Evolutionary conservation across 1,140 invertebrate species (phyloP), one percentile per base, ranked within the genome.

Genomic region (Sinonovacula constricta): DNA sequence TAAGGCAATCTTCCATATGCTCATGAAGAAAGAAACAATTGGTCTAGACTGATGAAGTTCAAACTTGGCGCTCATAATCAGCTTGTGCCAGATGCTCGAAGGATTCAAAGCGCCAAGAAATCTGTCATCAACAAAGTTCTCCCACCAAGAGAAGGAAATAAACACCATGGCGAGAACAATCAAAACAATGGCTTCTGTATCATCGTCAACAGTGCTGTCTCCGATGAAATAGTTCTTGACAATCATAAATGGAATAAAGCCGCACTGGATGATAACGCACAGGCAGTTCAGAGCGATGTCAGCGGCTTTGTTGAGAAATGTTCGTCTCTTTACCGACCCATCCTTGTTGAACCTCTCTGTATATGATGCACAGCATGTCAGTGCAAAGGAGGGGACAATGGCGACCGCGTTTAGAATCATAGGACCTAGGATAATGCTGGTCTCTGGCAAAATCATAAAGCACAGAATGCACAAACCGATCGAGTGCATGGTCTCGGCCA

Each of bases 111-210:
- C 15, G 3, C 72, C 72, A 49, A 60, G 67, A 57, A 76, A 76
- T 45, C 60, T 31, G 36, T 76, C 72, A 67, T 76, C 72, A 24
- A 56, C 62, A 54, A 76, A 76, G 49, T 76, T 76, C 34, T 76
- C 72, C 72, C 72, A 76, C 33, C 39, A 57, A 1, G 72, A 57
- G 59, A 65, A 76, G 15, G 72, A 76, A 22, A 76, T 54, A 56
- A 76, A 66, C 36, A 76, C n/a, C 53, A 76, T 76, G 7, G 62
- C 22, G 1, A 57, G 30, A 0, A 57, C 22, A 56, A 76, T 56
- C 5, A 57, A 10, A 3, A 56, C 72, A 28, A 56, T 36, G 18
- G 24, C n/a, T 15, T 34, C 26, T 0, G 7, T 18, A 39, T 57
- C 49, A 15, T 30, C 49, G 24, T 76, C 72, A 3, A 39, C 30